Conservation (phyloP, 2,888 invertebrate genomes). For the Orthosia incerta region DNA sequence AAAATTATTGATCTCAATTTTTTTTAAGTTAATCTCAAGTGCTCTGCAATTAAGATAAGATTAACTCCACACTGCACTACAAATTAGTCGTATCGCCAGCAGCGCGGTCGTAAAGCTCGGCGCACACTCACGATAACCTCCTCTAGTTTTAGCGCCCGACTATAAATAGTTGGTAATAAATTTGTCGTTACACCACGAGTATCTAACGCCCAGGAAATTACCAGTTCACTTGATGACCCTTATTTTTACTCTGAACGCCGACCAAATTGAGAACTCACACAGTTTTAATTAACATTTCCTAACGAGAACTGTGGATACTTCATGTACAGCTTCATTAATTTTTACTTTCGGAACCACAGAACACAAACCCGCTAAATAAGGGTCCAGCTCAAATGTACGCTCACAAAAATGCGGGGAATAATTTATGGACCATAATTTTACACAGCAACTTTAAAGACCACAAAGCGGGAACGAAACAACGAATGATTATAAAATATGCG, state of each 20-base stretch:
- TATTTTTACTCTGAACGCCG: slow-evolving; percentile 68
- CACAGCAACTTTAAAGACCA: slow-evolving; percentile 40
- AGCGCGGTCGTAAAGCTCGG: slow-evolving; percentile 64
- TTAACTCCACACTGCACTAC: slow-evolving; percentile 60
- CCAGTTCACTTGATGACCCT: slow-evolving; percentile 67
- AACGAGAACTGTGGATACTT: slow-evolving; percentile 56
- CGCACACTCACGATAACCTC: slow-evolving; percentile 67
- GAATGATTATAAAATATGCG: slow-evolving; percentile 50
- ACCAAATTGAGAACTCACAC: slow-evolving; percentile 73
- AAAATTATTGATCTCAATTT: slow-evolving; percentile 24
- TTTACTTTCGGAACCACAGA: slow-evolving; percentile 40
- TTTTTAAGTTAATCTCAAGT: slow-evolving; percentile 54
- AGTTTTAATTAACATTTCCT: slow-evolving; percentile 78
- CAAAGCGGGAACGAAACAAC: slow-evolving; percentile 50
- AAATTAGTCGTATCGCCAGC: slow-evolving; percentile 66
- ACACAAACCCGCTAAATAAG: slow-evolving; percentile 36
- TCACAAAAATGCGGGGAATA: slow-evolving; percentile 42
- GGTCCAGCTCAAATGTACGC: slow-evolving; percentile 19
- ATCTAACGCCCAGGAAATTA: slow-evolving; percentile 77
- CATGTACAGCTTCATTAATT: slow-evolving; percentile 46
- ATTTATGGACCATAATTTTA: slow-evolving; percentile 59
- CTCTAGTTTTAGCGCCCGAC: slow-evolving; percentile 65
- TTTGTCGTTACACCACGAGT: slow-evolving; percentile 73
- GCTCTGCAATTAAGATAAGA: slow-evolving; percentile 66
- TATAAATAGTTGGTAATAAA: slow-evolving; percentile 80